Evolutionary conservation across 2,113 vertebrate genomes (phyloP), one percentile per base, ranked within the genome.

Genomic region (Ibidorhyncha struthersii): DNA sequence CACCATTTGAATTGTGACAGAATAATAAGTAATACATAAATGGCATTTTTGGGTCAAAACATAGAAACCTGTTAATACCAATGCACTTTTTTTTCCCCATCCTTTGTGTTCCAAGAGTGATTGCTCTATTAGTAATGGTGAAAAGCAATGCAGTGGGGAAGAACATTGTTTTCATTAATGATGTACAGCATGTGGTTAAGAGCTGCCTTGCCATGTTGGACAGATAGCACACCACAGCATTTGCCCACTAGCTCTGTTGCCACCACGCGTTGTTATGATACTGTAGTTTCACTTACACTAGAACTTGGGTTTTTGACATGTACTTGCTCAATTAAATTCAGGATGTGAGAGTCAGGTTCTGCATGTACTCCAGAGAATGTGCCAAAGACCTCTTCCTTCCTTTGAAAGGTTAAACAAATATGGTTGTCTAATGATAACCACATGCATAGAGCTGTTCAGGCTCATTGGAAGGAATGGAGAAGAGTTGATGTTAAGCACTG

Each of bases 301-400:
- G 49, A 66, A 70, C 70, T 90, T 61, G 72, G 61, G 34, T 6
- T 96, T 96, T 91, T 74, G 65, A 76, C 83, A 7, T 82, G 30
- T 62, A 90, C 76, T 95, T 66, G 73, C 83, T 96, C 65, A 40
- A 4, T 95, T 95, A 71, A 89, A 66, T 72, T 83, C 90, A 94
- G 89, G 89, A 97, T 96, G 27, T 82, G 81, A 86, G 92, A 89
- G 80, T 93, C 66, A 61, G 90, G 91, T 91, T 97, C 77, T 95
- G 79, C 1, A 8, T 92, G 70, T 93, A 78, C 76, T 94, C 65
- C 78, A 5, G 3, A 71, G 72, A 63, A 32, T 0, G 26, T 91
- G 91, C 86, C 96, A 96, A 36, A 94, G 92, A 90, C 89, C 65
- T 95, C 77, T 97, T 97, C 97, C 96, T 96, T 97, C 93, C 90